A percentile compares a stretch with the other conserved stretches of the same genome.
Conservation (phyloP, 2,113 vertebrate species). For the Thunnus maccoyii region DNA sequence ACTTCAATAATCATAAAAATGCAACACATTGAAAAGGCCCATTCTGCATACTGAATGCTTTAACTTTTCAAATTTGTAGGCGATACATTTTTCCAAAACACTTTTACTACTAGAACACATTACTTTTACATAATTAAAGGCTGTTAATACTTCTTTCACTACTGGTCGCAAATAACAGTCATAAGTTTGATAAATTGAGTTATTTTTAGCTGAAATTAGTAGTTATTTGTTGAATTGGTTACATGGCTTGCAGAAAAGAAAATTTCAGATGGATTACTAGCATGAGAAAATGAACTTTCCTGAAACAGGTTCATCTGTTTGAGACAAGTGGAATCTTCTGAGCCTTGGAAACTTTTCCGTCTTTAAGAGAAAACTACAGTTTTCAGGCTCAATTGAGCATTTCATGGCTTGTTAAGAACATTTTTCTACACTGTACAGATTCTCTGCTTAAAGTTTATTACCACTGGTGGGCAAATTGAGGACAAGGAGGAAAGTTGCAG, state of each 20-base stretch:
- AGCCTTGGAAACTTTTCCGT: neutral
- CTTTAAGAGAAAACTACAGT: slow-evolving; percentile 2
- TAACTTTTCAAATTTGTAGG: no score
- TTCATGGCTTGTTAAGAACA: slow-evolving; percentile 40
- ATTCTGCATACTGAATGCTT: no score
- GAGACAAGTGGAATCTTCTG: slow-evolving; percentile 10
- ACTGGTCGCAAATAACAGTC: no score
- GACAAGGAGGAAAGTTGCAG: slow-evolving; percentile 42
- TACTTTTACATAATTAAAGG: no score
- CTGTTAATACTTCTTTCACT: no score
- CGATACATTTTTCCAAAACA: no score
- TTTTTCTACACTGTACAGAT: slow-evolving; percentile 31
- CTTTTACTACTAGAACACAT: no score
- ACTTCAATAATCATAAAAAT: no score
- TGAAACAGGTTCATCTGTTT: slow-evolving; percentile 23
- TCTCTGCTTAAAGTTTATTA: slow-evolving; percentile 53
- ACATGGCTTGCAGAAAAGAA: neutral
- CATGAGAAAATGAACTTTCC: neutral
- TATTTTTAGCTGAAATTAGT: no score
- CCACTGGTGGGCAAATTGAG: slow-evolving; percentile 67
- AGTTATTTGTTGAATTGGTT: neutral
- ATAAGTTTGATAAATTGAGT: no score
- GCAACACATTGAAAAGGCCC: no score
- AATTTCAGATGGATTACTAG: neutral
- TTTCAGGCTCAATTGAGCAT: slow-evolving; percentile 29